Evolutionary conservation across 2,797 vertebrate species (phyloP), one percentile per base, ranked within the genome.

Genomic region (Phyllotis vaccarum): DNA sequence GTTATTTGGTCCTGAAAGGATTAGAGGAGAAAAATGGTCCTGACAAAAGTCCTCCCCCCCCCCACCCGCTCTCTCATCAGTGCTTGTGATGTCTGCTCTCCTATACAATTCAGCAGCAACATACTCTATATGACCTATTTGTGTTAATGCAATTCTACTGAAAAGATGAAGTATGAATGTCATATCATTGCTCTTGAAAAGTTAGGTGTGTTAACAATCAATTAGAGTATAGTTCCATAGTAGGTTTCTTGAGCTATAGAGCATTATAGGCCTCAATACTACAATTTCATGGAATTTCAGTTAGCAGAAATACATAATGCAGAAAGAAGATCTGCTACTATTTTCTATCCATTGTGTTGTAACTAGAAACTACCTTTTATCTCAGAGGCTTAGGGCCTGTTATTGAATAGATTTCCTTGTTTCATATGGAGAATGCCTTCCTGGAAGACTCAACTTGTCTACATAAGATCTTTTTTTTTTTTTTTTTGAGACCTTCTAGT

Each of bases 1-100:
- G 49, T 93, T 90, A 92, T 87, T 95, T 89, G 76, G 40, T 75
- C 29, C 56, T 91, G 68, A 72, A 86, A 94, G 2, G 9, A 70
- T 83, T 80, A 83, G 22, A 94, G 60, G 83, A 76, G n/a, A 86
- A 93, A 95, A 2, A 21, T 40, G 54, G 29, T 78, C 22, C 37
- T 46, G 1, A 87, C 91, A 76, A 72, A 83, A 3, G 49, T 37
- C n/a, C 37, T 10, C 16, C 64, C 27, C 27, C 13, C 11, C 11
- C 37, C 21, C 37, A 40, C 22, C 14, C 79, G 37, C 4, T 92
- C 86, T 79, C 88, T 74, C 82, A 94, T 49, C 49, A 91, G 90
- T 82, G 24, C 79, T 81, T 62, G 27, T 60, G 29, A 54, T 79
- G 40, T 85, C 70, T 89, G 13, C 7, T 27, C 16, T 21, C 2